A percentile compares a stretch with the other conserved stretches of the same genome.
Evolutionary conservation across 1,140 invertebrate species (phyloP).

Genomic region (Goniozus legneri): DNA sequence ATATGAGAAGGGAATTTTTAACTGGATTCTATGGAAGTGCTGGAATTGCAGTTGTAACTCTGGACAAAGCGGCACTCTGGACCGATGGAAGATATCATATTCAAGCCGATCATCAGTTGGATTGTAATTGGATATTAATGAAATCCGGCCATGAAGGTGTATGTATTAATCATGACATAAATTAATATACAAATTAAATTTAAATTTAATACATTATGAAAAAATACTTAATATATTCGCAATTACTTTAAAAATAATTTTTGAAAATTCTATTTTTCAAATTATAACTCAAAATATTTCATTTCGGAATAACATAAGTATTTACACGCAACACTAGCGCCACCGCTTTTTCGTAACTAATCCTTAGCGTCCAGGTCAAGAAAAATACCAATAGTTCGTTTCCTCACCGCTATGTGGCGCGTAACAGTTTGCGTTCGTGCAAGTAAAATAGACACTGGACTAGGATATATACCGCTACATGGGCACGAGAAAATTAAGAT

Average conservation of each 20-base stretch:
- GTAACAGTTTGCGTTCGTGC: no score
- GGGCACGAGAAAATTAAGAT: conserved; percentile 33
- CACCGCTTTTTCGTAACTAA: no score
- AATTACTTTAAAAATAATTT: no score
- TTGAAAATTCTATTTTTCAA: no score
- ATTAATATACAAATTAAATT: no score
- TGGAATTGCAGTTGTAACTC: conserved; percentile 76
- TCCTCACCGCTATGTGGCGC: conserved; percentile 10
- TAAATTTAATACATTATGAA: no score
- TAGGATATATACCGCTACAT: conserved; percentile 5
- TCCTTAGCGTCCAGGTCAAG: no score
- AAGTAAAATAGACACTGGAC: accelerated
- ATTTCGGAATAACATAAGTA: no score
- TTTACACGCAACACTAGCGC: no score
- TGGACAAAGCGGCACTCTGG: conserved; percentile 78
- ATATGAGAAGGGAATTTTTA: conserved; percentile 77
- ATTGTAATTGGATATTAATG: conserved; percentile 80
- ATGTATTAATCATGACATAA: no score
- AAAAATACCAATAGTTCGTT: neutral
- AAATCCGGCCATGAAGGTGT: conserved; percentile 61
- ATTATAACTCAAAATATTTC: no score
- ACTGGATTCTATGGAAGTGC: conserved; percentile 83
- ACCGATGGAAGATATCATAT: conserved; percentile 83
- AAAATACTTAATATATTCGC: no score
- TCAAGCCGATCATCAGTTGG: conserved; percentile 71